Base-by-base conservation (phyloP, 2,888 invertebrate genomes). In the Hermaeophaga mercurialis region DNA sequence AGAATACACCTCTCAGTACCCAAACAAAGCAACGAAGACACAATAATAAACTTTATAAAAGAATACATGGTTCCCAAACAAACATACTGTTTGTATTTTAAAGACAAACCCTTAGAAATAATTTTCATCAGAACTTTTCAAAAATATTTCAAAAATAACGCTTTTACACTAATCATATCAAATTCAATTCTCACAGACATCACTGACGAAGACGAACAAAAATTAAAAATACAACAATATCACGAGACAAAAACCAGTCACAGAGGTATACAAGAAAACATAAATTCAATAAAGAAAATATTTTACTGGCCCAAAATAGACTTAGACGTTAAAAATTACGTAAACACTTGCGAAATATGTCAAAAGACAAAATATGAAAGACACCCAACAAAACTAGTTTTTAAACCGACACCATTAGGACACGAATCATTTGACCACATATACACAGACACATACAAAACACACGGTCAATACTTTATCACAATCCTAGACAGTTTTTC, bases 191-290 rank as follows among this genome's bases (percentile, higher is more conserved):
- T 38, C 6, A 36, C n/a, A 1, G 58, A 54, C 38, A 45, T 58
- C 11, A 48, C 47, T 28, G 39, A 61, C 47, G 39, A 55, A 31
- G 55, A 57, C 14, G 55, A 62, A 38, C 31, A 48, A 43, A 39
- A 50, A 39, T 8, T 18, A 26, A 61, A 38, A 54, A 33, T 64
- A 14, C 14, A 45, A 49, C 26, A 56, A n/a, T 59, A 62, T 33
- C 61, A 59, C 39, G 57, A 58, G 49, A 39, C 44, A 1, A 66
- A 69, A 49, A 66, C 62, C 9, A 54, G 61, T n/a, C 62, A 62
- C 18, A 28, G 55, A 17, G 63, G 58, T 22, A 22, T 41, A 7
- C 22, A 41, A 22, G 38, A 38, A 38, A 41, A 19, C 12, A 12
- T 7, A 22, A n/a, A 63, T 56, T 18, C 54, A 33, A 44, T 61